Percentiles rank a stretch among this genome's conserved stretches.
Evolutionary conservation across 2,113 vertebrate species (phyloP).

Genomic region (Megaleporinus macrocephalus): DNA sequence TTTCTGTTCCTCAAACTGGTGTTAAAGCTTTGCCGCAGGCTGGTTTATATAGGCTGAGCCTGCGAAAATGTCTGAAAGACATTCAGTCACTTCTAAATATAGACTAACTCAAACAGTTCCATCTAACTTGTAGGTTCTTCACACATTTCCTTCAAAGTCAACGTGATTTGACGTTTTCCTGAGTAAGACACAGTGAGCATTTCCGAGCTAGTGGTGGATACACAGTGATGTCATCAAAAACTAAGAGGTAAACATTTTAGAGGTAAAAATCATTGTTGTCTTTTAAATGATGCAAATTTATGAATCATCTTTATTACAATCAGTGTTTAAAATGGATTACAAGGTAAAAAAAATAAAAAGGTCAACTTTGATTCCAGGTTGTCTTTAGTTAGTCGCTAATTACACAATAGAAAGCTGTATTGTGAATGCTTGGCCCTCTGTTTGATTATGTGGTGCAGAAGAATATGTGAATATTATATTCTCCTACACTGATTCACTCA

Average conservation of each 20-base stretch:
- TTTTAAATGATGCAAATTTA: no score
- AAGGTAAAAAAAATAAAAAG: no score
- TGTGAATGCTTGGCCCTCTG: neutral
- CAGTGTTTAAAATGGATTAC: no score
- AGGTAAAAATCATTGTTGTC: no score
- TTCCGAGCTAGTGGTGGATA: no score
- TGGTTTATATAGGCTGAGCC: neutral
- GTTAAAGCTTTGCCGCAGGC: neutral
- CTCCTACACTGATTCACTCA: neutral
- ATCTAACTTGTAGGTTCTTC: neutral
- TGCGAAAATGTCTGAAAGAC: neutral
- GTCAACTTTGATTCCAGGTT: no score
- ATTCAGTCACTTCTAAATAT: neutral
- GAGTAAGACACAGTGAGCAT: no score
- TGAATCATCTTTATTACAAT: no score
- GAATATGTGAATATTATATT: neutral
- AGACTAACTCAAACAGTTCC: no score
- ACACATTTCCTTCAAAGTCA: neutral
- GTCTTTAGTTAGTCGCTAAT: neutral
- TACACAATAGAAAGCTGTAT: neutral
- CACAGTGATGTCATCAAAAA: no score
- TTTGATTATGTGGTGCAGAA: neutral
- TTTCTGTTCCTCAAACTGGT: neutral
- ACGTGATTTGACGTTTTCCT: no score
- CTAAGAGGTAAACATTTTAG: no score